These are phyloP conservation scores for Brienomyrus longianalis DNA, from an alignment of 2,113 vertebrate genomes.

Conservation along the genomic window DNA sequence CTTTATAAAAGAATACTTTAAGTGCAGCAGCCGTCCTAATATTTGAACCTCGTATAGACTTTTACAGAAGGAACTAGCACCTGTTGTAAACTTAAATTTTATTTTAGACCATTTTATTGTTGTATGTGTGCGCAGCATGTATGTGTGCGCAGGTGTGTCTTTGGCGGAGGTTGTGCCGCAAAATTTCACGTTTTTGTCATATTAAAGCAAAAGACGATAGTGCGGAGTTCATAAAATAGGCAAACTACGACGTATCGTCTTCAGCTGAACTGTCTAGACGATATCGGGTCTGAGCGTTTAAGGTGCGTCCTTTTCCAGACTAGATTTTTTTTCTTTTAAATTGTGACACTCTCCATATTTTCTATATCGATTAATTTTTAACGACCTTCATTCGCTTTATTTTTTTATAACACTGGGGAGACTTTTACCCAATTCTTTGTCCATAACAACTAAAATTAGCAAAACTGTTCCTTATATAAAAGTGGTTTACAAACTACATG, in stretches of 20 bases:
- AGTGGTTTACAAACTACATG: neutral
- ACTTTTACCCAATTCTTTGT: neutral
- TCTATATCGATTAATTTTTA: neutral
- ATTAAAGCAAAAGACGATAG: neutral
- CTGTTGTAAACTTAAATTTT: neutral
- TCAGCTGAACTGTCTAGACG: neutral
- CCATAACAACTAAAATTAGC: neutral
- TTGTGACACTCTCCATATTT: neutral
- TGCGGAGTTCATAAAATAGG: neutral
- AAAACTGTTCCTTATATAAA: neutral
- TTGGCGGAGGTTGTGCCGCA: neutral
- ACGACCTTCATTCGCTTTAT: neutral
- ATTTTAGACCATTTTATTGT: neutral
- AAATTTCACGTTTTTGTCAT: conserved; percentile 3
- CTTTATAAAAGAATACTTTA: neutral
- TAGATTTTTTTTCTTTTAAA: neutral
- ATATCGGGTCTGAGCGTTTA: neutral
- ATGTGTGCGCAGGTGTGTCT: neutral
- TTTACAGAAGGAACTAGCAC: neutral
- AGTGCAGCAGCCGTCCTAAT: neutral
- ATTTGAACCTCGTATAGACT: neutral
- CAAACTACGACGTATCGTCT: neutral
- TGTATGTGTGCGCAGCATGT: neutral
- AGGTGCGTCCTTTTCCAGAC: neutral
- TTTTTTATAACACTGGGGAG: neutral